Percentiles rank a stretch among this genome's conserved stretches.
Conservation (phyloP, 1,140 invertebrate genomes). For the Drosophila gunungcola region DNA sequence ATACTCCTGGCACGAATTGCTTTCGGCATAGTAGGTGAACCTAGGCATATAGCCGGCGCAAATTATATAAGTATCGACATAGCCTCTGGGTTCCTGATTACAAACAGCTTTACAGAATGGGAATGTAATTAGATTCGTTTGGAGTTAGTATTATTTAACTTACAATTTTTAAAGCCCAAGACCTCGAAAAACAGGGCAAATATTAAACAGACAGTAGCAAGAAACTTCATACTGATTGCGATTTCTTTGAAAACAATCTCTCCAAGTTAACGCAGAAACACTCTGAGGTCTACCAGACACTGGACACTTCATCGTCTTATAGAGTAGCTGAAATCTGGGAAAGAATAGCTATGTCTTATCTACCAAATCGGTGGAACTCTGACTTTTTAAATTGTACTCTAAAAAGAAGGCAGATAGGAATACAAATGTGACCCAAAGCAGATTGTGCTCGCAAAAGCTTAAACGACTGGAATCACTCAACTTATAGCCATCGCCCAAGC, state of each 20-base stretch:
- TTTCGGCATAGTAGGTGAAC: constrained; percentile 92
- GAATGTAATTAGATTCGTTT: not conserved
- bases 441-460: not conserved
- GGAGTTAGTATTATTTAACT: not conserved
- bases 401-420: too few relatives aligned
- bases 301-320: too few relatives aligned
- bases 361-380: too few relatives aligned
- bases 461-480: too few relatives aligned
- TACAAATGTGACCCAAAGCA: too few relatives aligned
- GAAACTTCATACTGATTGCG: constrained; percentile 55
- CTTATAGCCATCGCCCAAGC: constrained; percentile 16
- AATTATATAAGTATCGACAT: constrained; percentile 18
- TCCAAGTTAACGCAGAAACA: constrained; percentile 6
- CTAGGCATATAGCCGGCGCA: constrained; percentile 85
- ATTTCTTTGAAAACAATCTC: not conserved
- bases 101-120: constrained; percentile 30
- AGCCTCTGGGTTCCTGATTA: not conserved
- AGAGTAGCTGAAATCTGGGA: too few relatives aligned
- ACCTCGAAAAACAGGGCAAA: constrained; percentile 52
- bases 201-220: constrained; percentile 45
- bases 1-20: constrained; percentile 90
- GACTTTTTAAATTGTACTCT: too few relatives aligned
- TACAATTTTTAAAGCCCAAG: constrained; percentile 54
- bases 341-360: too few relatives aligned
- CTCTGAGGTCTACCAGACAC: not conserved